Evolutionary conservation across 1,140 invertebrate genomes (phyloP).

Genomic region (Drosophila simulans): DNA sequence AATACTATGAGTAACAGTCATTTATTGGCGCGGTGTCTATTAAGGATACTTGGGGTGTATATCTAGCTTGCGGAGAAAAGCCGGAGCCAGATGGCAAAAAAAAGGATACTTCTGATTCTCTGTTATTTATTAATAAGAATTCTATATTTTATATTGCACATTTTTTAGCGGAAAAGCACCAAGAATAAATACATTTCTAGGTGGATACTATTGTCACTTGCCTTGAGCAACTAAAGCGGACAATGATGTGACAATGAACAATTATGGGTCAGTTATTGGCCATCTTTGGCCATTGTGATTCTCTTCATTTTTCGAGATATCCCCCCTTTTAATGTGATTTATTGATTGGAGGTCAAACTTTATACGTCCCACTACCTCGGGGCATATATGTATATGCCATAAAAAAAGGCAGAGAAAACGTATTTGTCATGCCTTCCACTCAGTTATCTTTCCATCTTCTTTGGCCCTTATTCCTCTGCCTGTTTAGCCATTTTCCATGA

Average conservation of each 20-base stretch:
- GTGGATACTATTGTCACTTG: neutral
- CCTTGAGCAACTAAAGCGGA: neutral
- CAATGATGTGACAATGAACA: constrained; percentile 9
- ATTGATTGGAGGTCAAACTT: constrained; percentile 39
- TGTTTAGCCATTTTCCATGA: constrained; percentile 27
- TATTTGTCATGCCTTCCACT: constrained; percentile 43
- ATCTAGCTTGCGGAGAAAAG: too few species aligned
- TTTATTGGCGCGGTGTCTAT: too few species aligned
- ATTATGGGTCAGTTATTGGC: constrained; percentile 17
- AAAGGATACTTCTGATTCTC: too few species aligned
- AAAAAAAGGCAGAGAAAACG: constrained; percentile 29
- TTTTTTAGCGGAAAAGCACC: too few species aligned
- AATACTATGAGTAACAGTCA: neutral
- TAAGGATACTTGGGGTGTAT: too few species aligned
- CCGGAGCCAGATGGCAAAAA: too few species aligned
- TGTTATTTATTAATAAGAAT: too few species aligned
- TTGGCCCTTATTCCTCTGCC: neutral
- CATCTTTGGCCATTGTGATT: constrained; percentile 1
- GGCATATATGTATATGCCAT: neutral
- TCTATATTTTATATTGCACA: too few species aligned
- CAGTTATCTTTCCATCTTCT: constrained; percentile 25
- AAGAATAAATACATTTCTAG: too few species aligned
- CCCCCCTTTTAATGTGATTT: constrained; percentile 44
- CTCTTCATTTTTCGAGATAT: constrained; percentile 9
- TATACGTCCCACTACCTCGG: constrained; percentile 19